Base-by-base conservation (phyloP, 2,797 vertebrate species). In the Acestrorhynchus altus region DNA sequence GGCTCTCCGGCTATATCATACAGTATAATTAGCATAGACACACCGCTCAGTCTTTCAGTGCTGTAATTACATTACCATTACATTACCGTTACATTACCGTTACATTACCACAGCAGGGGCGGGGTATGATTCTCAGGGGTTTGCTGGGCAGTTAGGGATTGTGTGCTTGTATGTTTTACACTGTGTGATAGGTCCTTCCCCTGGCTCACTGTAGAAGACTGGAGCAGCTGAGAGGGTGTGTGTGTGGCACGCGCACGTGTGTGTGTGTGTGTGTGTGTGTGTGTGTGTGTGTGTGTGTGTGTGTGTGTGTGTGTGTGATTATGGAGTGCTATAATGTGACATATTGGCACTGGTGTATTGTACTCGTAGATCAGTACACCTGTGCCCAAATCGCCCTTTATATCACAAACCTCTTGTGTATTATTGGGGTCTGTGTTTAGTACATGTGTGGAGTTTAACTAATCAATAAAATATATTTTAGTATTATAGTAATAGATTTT, bases 1-100 rank as follows among this genome's bases (percentile, higher is more conserved):
- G 6, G 39, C 56, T 81, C 47, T 18, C 71, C 84, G 87, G 83
- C 72, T 18, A 52, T 81, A 74, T 83, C 80, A 24, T 74, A 85
- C 84, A 73, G 70, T 91, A 47, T 91, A 84, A 92, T 93, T 90
- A 91, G 65, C 49, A 80, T 8, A 68, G 68, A 63, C 74, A 83
- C 78, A 24, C 80, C 78, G 64, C 66, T 20, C 31, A 63, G 70
- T 73, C 78, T 84, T 71, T 82, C 77, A 65, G 61, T 52, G 18
- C 78, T 78, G 72, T 77, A 83, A 68, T 80, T 81, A 82, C 66
- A 78, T 68, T 81, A 80, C 79, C 46, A 15, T 49, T 49, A 4
- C 74, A n/a, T 49, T 70, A 64, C 83, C 84, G 6, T 75, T 46
- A 65, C 74, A n/a, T 49, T 70, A 64, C 83, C 84, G 6, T 75